Percentiles rank a stretch among this genome's conserved stretches.
Conservation (phyloP, 2,797 vertebrate species). For the Sarcophilus harrisii region DNA sequence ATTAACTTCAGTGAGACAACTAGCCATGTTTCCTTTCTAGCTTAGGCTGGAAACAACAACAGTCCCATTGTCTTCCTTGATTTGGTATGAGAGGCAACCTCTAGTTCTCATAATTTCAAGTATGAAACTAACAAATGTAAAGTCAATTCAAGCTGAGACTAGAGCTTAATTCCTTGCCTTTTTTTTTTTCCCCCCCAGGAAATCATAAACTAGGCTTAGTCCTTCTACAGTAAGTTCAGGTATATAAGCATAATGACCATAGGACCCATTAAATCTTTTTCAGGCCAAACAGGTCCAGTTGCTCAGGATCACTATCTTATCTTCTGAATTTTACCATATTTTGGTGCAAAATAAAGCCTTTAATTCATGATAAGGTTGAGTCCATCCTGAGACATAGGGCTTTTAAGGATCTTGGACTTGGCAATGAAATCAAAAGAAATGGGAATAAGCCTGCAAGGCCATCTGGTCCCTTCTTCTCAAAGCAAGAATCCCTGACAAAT, state of each 20-base stretch:
- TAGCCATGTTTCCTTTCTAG: not conserved
- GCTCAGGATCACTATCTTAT: not conserved
- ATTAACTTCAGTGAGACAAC: not conserved
- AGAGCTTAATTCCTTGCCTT: no score
- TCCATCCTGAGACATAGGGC: not conserved
- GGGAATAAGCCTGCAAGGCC: not conserved
- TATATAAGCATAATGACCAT: not conserved
- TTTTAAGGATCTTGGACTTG: not conserved
- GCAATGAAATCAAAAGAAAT: not conserved
- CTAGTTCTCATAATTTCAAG: not conserved
- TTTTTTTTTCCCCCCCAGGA: no score
- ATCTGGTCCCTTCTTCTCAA: not conserved
- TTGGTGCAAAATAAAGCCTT: not conserved
- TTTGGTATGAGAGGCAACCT: not conserved
- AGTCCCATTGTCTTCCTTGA: not conserved
- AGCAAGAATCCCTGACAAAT: not conserved
- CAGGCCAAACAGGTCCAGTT: not conserved
- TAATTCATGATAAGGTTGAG: not conserved
- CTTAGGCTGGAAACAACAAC: not conserved
- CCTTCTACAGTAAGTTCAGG: not conserved
- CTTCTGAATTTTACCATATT: not conserved
- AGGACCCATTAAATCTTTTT: not conserved
- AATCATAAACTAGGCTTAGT: not conserved
- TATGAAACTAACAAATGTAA: not conserved
- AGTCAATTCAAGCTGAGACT: not conserved